phyloP scores from a whole-genome alignment of 2,113 vertebrate species.

The Crotalus helleri region DNA sequence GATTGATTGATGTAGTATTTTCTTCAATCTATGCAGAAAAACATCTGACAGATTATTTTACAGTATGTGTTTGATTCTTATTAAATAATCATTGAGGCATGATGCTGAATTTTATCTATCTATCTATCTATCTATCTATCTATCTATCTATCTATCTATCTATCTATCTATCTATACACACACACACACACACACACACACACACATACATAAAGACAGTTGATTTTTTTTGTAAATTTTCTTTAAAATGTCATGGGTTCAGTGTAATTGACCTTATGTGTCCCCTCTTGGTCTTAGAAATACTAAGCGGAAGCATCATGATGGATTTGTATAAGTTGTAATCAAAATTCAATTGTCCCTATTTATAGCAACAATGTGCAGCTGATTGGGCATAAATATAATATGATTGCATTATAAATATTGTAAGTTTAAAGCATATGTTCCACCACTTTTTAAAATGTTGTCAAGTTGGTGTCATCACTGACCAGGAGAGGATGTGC shows the following conservation, averaged over 20 bases:
- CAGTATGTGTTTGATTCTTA: constrained; percentile 41
- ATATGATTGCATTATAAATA: constrained; percentile 56
- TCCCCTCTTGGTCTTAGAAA: constrained; percentile 27
- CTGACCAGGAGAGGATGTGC: constrained; percentile 75
- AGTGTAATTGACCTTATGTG: constrained; percentile 34
- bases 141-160: too few relatives aligned
- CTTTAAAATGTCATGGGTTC: constrained; percentile 55
- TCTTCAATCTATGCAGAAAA: constrained; percentile 42
- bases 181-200: too few relatives aligned
- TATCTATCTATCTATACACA: too few relatives aligned
- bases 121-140: too few relatives aligned
- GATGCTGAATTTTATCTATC: neutral
- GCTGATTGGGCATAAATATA: constrained; percentile 63
- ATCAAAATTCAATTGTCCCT: constrained; percentile 56
- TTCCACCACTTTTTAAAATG: constrained; percentile 69
- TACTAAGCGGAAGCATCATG: constrained; percentile 44
- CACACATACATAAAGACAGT: neutral
- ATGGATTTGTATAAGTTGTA: constrained; percentile 29
- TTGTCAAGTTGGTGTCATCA: constrained; percentile 78
- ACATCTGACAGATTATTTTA: constrained; percentile 37
- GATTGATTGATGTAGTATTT: constrained; percentile 36
- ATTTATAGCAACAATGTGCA: constrained; percentile 53
- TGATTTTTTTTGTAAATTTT: neutral
- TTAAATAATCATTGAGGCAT: constrained; percentile 45
- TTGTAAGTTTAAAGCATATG: constrained; percentile 72